phyloP scores from a whole-genome alignment of 2,888 invertebrate species.

The Hyles lineata region DNA sequence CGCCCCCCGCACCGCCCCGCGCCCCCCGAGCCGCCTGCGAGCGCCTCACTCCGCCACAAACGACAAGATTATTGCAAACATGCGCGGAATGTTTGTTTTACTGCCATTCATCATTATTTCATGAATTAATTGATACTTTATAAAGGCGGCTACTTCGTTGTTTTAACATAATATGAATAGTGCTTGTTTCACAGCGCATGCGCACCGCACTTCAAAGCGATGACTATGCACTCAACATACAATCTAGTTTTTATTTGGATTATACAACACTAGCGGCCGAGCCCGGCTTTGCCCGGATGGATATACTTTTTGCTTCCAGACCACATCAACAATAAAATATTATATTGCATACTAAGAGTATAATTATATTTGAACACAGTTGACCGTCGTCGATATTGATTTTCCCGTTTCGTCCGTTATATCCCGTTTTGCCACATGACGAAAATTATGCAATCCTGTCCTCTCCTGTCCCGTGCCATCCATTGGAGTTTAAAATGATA shows the following conservation, averaged over 20 bases:
- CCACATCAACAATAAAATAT: too few species aligned
- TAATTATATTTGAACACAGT: too few species aligned
- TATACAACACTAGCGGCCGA: background rate
- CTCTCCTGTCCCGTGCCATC: too few species aligned
- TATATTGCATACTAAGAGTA: too few species aligned
- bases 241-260: background rate
- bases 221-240: background rate
- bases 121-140: slow-evolving; percentile 25
- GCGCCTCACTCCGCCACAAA: slow-evolving; percentile 15
- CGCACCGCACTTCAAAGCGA: background rate
- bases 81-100: slow-evolving; percentile 13
- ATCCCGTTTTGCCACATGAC: too few species aligned
- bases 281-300: too few species aligned
- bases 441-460: too few species aligned
- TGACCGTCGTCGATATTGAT: too few species aligned
- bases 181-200: background rate
- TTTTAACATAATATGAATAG: slow-evolving; percentile 5
- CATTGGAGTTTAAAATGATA: too few species aligned
- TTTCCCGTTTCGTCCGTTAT: too few species aligned
- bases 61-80: slow-evolving; percentile 19
- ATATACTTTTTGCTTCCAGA: too few species aligned
- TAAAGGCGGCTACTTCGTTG: background rate
- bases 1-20: background rate
- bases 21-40: background rate
- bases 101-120: slow-evolving; percentile 23